Evolutionary conservation across 1,140 invertebrate genomes (phyloP), one percentile per base, ranked within the genome.

Genomic region (Monomorium pharaonis): DNA sequence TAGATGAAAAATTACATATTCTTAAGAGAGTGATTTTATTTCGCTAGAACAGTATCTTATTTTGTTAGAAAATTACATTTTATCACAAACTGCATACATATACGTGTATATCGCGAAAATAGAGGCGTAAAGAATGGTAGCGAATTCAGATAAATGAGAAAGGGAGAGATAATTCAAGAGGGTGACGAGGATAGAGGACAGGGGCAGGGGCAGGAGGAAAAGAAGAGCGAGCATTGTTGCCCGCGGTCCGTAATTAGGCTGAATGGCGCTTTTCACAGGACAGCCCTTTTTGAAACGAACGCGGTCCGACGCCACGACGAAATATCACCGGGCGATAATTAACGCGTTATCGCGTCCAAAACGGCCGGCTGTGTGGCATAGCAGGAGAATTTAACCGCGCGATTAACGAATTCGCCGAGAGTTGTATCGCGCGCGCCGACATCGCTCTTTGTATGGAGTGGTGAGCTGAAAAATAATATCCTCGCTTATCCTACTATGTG

Each of bases 291-390:
- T 87, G 86, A 89, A 87, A 87, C 84, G 69, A 87, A 85, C 76
- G 75, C 85, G 75, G 85, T 63, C 56, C 75, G 74, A 63, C 88
- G 88, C 72, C 77, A 62, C 80, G 77, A 80, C 85, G 70, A 90
- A 90, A 90, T 90, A 90, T 90, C 86, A 84, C 80, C 56, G 74
- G 58, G 88, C 81, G 85, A 89, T 90, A 89, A 90, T 90, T 89
- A 90, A 90, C 89, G 88, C 89, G 89, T 90, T 90, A 90, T 90
- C 88, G 89, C 88, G 88, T 89, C 87, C 86, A 86, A 89, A 89
- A 84, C 78, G 85, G 86, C 72, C 80, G 65, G 54, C 67, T 42
- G 30, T 58, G 63, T 42, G 37, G 56, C 69, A 65, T 67, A 80
- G 30, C 37, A 70, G 80, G 70, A 70, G 86, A 89, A 89, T 89